A percentile compares a stretch with the other conserved stretches of the same genome.
Conservation (phyloP, 64 coral and sea anemone genomes). For the Hydrozoanthus tunicans region DNA sequence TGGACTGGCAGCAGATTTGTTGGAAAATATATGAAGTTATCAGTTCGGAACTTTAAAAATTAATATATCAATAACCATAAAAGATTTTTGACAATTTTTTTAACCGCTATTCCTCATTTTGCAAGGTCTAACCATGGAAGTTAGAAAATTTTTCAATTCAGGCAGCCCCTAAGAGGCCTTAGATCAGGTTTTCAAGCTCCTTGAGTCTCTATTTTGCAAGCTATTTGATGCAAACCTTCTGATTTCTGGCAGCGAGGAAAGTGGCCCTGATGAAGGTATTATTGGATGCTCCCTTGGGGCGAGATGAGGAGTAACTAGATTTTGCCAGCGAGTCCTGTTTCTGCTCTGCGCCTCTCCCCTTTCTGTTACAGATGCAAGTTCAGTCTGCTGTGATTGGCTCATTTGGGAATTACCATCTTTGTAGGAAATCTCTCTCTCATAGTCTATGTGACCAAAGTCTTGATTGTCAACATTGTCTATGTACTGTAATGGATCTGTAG, state of each 20-base stretch:
- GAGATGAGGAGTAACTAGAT: slow-evolving; percentile 35
- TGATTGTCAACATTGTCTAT: background rate
- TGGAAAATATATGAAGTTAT: too few relatives aligned
- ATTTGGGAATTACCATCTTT: background rate
- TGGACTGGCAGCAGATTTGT: too few relatives aligned
- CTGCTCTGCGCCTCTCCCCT: background rate
- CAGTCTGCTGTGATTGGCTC: background rate
- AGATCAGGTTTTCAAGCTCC: background rate
- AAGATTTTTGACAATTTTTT: too few relatives aligned
- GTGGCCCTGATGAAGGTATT: background rate
- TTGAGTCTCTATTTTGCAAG: background rate
- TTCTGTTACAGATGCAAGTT: background rate
- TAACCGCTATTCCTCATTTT: too few relatives aligned
- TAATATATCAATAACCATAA: too few relatives aligned
- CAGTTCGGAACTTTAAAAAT: too few relatives aligned
- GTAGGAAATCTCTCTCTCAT: background rate
- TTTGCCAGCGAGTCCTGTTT: slow-evolving; percentile 22
- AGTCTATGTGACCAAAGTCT: background rate
- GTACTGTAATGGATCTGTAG: background rate
- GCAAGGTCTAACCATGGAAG: too few relatives aligned
- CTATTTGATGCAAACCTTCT: slow-evolving; percentile 4
- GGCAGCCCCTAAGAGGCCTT: background rate
- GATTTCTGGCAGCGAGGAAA: background rate
- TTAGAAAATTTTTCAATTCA: too few relatives aligned
- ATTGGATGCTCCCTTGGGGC: background rate